Base-by-base conservation (phyloP, 2,113 vertebrate genomes). In the Leucoraja erinaceus region DNA sequence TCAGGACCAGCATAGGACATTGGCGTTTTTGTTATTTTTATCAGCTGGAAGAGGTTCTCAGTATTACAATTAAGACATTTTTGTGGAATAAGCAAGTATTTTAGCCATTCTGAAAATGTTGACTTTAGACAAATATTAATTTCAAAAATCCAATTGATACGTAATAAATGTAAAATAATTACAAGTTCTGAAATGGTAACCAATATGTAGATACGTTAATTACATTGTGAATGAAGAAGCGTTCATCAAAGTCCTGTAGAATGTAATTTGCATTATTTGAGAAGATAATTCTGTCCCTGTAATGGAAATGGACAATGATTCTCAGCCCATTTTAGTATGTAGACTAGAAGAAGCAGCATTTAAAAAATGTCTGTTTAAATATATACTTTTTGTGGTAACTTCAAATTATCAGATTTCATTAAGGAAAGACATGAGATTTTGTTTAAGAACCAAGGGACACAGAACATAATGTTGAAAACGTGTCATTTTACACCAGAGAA, bases 401-500 rank as follows among this genome's bases (percentile, higher is more conserved):
- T 72, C 68, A 91, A 91, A 91, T 33, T 70, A 72, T 91, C 68
- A 74, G 4, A 54, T 74, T 72, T 28, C 90, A 91, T 22, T 74
- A 47, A 84, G 56, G 68, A 91, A 91, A 72, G 38, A 74, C 28
- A 14, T 91, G 38, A 54, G 20, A 33, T 54, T 70, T 70, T 47
- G 9, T 25, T 47, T 28, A 91, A 72, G 22, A 68, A 25, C 31
- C 63, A 90, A 10, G 28, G 4, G 31, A 47, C 10, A 47, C 66
- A 38, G 38, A 91, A 70, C 38, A 47, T 16, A 91, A 91, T 72
- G 2, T 28, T 10, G 38, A 74, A 72, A 28, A 72, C 20, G 86
- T 90, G 68, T 91, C 68, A 91, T 54, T 72, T 91, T 91, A 54
- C 90, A 72, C 14, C 20, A 38, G 5, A 63, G 22, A 91, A 91